A percentile compares a stretch with the other conserved stretches of the same genome.
These are phyloP conservation scores for Sphaeramia orbicularis DNA, from an alignment of 2,797 vertebrate genomes.

Conservation along the genomic window DNA sequence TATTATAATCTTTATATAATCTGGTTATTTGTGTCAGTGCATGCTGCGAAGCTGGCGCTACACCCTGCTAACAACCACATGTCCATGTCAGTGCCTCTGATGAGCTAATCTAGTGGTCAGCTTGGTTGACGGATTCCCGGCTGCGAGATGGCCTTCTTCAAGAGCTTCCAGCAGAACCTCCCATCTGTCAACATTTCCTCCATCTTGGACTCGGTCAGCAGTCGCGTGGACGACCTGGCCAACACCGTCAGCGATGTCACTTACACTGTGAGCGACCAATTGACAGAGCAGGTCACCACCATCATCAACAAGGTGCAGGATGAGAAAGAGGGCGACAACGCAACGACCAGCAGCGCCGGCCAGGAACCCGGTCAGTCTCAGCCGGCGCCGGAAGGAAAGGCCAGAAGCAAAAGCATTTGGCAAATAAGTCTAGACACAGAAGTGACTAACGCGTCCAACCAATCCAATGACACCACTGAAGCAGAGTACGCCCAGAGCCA, in stretches of 20 bases:
- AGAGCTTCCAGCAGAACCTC: constrained; percentile 91
- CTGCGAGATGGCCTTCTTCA: constrained; percentile 94
- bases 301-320: constrained; percentile 90
- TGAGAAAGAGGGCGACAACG: constrained; percentile 68
- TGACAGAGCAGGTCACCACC: constrained; percentile 92
- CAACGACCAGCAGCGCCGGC: neutral
- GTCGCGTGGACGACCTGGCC: constrained; percentile 90
- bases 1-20: constrained; percentile 6
- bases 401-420: constrained; percentile 59
- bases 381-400: constrained; percentile 48
- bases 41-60: constrained; percentile 22
- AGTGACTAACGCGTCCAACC: constrained; percentile 20
- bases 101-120: constrained; percentile 64
- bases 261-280: constrained; percentile 91
- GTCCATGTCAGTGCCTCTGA: constrained; percentile 68
- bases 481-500: constrained; percentile 47
- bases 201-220: constrained; percentile 90
- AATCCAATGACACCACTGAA: constrained; percentile 24
- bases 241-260: constrained; percentile 89
- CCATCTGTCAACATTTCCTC: constrained; percentile 92
- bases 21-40: constrained; percentile 13
- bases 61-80: constrained; percentile 63
- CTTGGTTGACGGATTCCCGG: constrained; percentile 36
- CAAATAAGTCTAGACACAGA: constrained; percentile 57
- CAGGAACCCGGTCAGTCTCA: constrained; percentile 52